These are phyloP conservation scores for Xyrichtys novacula DNA, from an alignment of 2,797 vertebrate genomes.

Conservation along the genomic window DNA sequence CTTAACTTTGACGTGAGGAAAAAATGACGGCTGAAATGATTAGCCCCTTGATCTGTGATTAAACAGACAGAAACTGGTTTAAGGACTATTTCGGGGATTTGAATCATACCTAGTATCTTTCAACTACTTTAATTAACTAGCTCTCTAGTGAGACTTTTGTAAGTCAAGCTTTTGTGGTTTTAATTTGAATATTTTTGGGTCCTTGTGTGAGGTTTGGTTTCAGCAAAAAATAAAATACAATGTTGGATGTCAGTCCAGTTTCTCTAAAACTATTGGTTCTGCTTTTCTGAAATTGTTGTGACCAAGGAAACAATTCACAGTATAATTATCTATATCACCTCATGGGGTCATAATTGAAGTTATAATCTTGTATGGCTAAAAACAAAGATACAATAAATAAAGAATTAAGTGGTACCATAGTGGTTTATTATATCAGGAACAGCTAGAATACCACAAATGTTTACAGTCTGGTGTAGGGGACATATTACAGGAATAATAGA, in stretches of 20 bases:
- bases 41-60: background rate
- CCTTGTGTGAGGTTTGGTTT: background rate
- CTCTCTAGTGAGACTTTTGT: background rate
- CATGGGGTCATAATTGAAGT: too few relatives aligned
- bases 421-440: too few relatives aligned
- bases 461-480: background rate
- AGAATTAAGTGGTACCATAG: background rate
- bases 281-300: background rate
- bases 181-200: background rate
- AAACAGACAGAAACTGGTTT: background rate
- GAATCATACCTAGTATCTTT: too few relatives aligned
- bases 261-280: background rate
- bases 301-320: background rate
- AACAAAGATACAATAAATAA: background rate
- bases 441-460: background rate
- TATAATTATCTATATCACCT: too few relatives aligned
- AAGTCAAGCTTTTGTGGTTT: background rate
- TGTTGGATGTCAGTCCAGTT: background rate
- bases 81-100: too few relatives aligned
- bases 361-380: background rate
- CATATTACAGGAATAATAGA: conserved; percentile 32
- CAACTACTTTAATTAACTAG: too few relatives aligned
- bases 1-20: background rate
- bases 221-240: background rate
- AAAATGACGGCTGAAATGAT: background rate